Conservation (phyloP, 2,888 invertebrate genomes). For the Muschampia plurimacula region DNA sequence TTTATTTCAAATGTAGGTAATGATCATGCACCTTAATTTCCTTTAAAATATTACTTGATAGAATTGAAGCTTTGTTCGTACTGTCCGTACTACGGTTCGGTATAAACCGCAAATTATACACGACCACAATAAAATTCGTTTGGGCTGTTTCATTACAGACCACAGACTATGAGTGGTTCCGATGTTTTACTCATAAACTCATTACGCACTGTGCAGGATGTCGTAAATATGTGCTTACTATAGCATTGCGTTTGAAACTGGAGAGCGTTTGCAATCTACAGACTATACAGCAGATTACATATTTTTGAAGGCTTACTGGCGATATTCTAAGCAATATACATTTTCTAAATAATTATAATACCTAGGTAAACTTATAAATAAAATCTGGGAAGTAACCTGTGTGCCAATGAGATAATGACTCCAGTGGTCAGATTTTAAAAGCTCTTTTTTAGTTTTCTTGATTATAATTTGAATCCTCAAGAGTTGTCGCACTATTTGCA, state of each 20-base stretch:
- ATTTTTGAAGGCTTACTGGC: no score
- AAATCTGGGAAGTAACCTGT: no score
- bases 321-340: no score
- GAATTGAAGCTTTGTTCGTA: slow-evolving; percentile 43
- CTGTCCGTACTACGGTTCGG: slow-evolving; percentile 28
- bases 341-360: no score
- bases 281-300: not conserved
- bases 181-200: slow-evolving; percentile 51
- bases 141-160: slow-evolving; percentile 72
- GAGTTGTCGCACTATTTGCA: no score
- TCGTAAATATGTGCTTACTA: slow-evolving; percentile 9
- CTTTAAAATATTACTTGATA: slow-evolving; percentile 28
- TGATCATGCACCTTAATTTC: not conserved
- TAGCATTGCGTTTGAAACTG: not conserved
- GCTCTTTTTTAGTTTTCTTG: no score
- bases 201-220: slow-evolving; percentile 27
- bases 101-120: slow-evolving; percentile 69
- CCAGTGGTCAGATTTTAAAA: no score
- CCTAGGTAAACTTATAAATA: no score
- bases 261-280: not conserved
- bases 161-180: slow-evolving; percentile 65
- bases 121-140: slow-evolving; percentile 67
- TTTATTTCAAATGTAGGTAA: not conserved
- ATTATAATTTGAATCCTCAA: no score
- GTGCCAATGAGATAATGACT: no score